Conservation (phyloP, 2,113 vertebrate species). For the Ceratotherium simum region DNA sequence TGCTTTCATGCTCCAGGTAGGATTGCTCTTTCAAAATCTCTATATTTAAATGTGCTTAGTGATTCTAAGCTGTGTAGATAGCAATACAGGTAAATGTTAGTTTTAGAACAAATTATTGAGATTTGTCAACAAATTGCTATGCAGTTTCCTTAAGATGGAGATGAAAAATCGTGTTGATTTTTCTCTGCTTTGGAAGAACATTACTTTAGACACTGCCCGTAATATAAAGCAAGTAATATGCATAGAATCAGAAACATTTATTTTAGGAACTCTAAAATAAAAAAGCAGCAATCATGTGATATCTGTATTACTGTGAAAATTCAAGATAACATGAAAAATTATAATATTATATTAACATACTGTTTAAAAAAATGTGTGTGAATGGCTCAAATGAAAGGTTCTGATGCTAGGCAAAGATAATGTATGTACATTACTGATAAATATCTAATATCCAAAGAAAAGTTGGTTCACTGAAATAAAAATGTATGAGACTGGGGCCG, state of each 20-base stretch:
- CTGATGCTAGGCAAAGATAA: background rate
- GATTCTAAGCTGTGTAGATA: constrained; percentile 39
- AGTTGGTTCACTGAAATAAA: background rate
- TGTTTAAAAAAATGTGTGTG: background rate
- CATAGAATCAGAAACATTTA: background rate
- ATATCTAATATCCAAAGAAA: background rate
- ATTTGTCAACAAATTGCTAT: constrained; percentile 14
- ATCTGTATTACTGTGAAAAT: background rate
- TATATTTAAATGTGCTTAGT: constrained; percentile 13
- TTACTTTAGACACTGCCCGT: constrained; percentile 32
- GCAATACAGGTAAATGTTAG: constrained; percentile 14
- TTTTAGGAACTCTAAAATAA: background rate
- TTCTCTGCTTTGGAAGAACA: background rate
- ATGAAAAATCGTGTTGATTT: constrained; percentile 52
- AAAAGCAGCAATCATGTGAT: background rate
- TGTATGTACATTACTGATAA: background rate
- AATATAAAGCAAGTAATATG: background rate
- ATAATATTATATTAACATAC: background rate
- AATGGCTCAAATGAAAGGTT: background rate
- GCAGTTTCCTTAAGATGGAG: background rate
- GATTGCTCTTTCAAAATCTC: background rate
- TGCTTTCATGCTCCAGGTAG: background rate
- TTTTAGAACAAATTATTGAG: constrained; percentile 58
- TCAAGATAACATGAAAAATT: background rate
- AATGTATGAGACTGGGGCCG: background rate